These are phyloP conservation scores for Sebastes flavidus DNA, from an alignment of 2,797 vertebrate genomes.

Conservation along the genomic window DNA sequence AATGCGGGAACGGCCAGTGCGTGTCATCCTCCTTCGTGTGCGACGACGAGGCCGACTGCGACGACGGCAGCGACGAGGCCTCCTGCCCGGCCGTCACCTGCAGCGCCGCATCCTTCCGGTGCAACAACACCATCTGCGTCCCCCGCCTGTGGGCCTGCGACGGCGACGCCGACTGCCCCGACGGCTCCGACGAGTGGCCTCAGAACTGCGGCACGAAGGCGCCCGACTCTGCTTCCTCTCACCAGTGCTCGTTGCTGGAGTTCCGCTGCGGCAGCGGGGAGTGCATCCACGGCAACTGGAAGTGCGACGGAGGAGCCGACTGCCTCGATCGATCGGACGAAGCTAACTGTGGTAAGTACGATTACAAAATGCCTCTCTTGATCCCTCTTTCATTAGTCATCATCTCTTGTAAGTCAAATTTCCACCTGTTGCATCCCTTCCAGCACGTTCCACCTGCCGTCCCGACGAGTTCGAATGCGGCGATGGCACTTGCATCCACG, in stretches of 20 bases:
- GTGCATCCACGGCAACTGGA: conserved; percentile 88
- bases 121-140: conserved; percentile 82
- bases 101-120: conserved; percentile 75
- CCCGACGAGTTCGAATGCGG: conserved; percentile 89
- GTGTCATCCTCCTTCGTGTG: conserved; percentile 83
- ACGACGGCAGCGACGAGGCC: conserved; percentile 86
- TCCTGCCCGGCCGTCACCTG: conserved; percentile 82
- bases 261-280: conserved; percentile 86
- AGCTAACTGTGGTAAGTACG: conserved; percentile 81
- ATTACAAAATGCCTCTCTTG: not conserved
- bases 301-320: conserved; percentile 85
- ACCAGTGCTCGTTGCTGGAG: conserved; percentile 80
- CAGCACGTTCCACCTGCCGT: conserved; percentile 83
- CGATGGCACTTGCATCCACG: conserved; percentile 88
- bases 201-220: conserved; percentile 64
- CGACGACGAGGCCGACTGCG: conserved; percentile 85
- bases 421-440: not conserved
- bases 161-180: conserved; percentile 83
- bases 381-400: not conserved
- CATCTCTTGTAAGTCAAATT: not conserved
- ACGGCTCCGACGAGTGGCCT: conserved; percentile 87
- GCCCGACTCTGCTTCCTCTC: fast-evolving
- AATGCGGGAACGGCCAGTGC: conserved; percentile 84
- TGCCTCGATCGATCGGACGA: conserved; percentile 89
- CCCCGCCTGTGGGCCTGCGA: conserved; percentile 89